Conservation (phyloP, 2,113 vertebrate genomes). For the Tachycineta bicolor region DNA sequence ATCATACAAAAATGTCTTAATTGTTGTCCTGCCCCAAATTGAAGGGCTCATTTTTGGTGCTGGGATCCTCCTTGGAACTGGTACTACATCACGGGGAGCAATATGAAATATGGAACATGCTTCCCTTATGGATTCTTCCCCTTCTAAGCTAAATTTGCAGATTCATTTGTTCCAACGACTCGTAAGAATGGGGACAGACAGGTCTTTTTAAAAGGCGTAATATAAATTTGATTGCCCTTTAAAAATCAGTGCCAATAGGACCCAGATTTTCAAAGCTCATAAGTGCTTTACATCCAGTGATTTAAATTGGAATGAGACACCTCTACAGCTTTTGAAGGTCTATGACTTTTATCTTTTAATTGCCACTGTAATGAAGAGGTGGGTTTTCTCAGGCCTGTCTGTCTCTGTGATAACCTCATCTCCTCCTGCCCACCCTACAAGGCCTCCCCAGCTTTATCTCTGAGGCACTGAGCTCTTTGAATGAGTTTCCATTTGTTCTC, state of each 20-base stretch:
- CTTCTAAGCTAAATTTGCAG: not conserved
- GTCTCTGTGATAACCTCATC: not conserved
- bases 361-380: not conserved
- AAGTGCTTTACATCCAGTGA: not conserved
- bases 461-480: not conserved
- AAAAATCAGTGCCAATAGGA: not conserved
- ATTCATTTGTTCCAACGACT: not conserved
- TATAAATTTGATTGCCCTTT: not conserved
- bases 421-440: not conserved
- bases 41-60: not conserved
- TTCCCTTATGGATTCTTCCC: not conserved
- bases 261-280: not conserved
- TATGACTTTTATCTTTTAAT: not conserved
- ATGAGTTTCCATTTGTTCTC: slow-evolving; percentile 38
- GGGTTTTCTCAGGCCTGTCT: not conserved
- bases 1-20: not conserved
- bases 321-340: not conserved
- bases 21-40: not conserved
- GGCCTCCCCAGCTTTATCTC: slow-evolving; percentile 43
- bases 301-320: not conserved
- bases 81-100: not conserved
- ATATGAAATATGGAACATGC: not conserved
- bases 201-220: not conserved
- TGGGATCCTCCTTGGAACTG: not conserved
- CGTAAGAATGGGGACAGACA: not conserved